These are phyloP conservation scores for Dioctria linearis DNA, from an alignment of 2,888 invertebrate genomes.

Conservation along the genomic window DNA sequence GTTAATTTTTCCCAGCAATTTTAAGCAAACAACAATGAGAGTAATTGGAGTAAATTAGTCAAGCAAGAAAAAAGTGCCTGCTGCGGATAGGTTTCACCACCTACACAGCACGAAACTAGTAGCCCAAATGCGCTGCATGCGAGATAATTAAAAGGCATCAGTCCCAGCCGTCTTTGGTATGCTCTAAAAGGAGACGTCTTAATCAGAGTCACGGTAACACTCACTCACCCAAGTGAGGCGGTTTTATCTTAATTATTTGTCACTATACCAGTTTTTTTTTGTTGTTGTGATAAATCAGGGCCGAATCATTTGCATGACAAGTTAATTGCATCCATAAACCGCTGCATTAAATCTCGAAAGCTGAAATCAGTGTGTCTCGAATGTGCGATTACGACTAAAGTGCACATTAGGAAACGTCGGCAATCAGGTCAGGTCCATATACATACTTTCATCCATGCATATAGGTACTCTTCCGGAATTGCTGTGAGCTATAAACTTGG, in stretches of 20 bases:
- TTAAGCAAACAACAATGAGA: background rate
- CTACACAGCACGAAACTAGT: background rate
- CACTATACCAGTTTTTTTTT: background rate
- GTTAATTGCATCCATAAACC: background rate
- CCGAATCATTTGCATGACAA: slow-evolving; percentile 8
- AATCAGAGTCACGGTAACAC: background rate
- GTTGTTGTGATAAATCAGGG: background rate
- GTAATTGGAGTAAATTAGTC: slow-evolving; percentile 27
- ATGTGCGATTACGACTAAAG: background rate
- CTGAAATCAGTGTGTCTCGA: background rate
- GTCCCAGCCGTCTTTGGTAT: background rate
- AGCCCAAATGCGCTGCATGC: background rate
- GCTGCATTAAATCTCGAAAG: background rate
- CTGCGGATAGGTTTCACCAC: background rate
- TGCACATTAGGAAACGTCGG: background rate
- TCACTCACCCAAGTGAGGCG: background rate
- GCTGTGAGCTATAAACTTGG: too few relatives aligned
- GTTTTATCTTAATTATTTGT: slow-evolving; percentile 13
- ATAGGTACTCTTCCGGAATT: background rate
- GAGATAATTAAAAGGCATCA: slow-evolving; percentile 4
- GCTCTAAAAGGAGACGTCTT: slow-evolving; percentile 1
- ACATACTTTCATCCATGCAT: too few relatives aligned
- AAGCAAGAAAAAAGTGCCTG: background rate
- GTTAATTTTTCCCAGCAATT: background rate
- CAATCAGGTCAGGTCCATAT: background rate